phyloP scores from a whole-genome alignment of 2,113 vertebrate genomes.

The Edolisoma coerulescens region DNA sequence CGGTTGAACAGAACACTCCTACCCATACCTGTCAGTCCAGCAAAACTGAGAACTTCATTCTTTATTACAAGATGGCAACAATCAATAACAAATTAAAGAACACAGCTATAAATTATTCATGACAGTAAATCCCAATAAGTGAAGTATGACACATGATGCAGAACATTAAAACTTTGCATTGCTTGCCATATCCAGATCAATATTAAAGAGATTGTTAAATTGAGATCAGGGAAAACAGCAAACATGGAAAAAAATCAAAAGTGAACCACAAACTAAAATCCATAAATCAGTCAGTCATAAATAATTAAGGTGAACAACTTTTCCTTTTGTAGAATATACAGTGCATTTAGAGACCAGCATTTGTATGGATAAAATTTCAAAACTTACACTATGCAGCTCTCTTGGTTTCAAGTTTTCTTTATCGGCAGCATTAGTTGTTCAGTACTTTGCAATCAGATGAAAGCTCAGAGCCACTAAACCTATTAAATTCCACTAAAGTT shows the following conservation, averaged over 20 bases:
- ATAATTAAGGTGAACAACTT: conserved; percentile 1
- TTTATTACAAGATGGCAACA: background rate
- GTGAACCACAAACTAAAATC: background rate
- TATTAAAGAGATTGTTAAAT: conserved; percentile 17
- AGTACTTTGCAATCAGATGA: background rate
- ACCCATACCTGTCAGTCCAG: background rate
- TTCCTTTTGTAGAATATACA: background rate
- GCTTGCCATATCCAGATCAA: conserved; percentile 13
- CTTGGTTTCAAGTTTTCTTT: background rate
- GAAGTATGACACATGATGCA: background rate
- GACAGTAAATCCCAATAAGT: conserved; percentile 3
- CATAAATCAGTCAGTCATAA: conserved; percentile 14
- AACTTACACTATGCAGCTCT: background rate
- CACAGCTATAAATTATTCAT: conserved; percentile 42
- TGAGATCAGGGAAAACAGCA: background rate
- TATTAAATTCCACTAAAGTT: background rate
- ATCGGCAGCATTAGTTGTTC: background rate
- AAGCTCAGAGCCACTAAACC: background rate
- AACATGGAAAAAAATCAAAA: background rate
- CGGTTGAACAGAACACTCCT: background rate
- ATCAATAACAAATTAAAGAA: conserved; percentile 20
- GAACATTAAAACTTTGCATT: conserved; percentile 32
- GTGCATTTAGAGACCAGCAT: background rate
- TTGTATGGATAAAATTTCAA: background rate
- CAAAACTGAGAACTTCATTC: background rate